A percentile compares a stretch with the other conserved stretches of the same genome.
phyloP scores from a whole-genome alignment of 2,888 invertebrate species.

The Oligia strigilis region DNA sequence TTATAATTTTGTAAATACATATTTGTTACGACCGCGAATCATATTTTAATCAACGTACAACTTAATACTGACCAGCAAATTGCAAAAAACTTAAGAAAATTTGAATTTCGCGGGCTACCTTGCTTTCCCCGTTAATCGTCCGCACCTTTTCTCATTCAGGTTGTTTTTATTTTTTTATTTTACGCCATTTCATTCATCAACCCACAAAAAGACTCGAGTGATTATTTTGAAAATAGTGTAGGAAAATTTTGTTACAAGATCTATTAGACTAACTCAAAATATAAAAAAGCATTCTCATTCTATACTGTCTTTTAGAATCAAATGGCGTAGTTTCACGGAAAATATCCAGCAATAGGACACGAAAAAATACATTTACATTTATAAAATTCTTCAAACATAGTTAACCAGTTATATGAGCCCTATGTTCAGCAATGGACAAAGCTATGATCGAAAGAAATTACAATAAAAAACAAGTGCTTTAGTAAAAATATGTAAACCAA shows the following conservation, averaged over 20 bases:
- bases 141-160: neutral
- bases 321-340: neutral
- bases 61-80: too few species aligned
- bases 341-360: neutral
- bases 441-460: neutral
- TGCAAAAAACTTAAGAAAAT: too few species aligned
- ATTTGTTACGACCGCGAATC: too few species aligned
- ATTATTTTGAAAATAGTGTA: neutral
- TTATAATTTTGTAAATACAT: too few species aligned
- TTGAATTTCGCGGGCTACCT: too few species aligned
- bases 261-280: neutral
- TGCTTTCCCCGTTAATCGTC: too few species aligned
- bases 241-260: neutral
- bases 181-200: neutral
- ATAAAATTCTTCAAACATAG: neutral
- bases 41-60: too few species aligned
- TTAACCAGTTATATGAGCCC: neutral
- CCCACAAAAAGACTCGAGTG: neutral
- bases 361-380: neutral
- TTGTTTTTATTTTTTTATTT: neutral
- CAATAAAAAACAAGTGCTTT: neutral
- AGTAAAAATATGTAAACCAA: neutral
- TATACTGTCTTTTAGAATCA: neutral
- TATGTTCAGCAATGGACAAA: neutral
- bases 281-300: neutral